Base-by-base conservation (phyloP, 64 coral and sea anemone genomes). In the Acropora tenuis region DNA sequence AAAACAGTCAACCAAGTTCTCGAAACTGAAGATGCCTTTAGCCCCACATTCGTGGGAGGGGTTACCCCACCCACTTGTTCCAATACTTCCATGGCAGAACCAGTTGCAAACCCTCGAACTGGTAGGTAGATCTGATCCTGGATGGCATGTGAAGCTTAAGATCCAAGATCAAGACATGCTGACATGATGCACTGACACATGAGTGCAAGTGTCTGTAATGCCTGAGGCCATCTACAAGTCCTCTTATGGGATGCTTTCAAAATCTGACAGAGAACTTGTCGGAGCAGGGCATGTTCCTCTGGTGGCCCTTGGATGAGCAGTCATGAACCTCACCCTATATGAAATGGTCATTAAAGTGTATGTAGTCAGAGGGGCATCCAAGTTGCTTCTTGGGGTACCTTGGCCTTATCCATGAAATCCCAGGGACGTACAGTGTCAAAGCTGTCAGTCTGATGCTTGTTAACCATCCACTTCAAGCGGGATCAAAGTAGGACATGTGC, bases 211-310 rank as follows among this genome's bases (percentile, higher is more conserved):
- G 20, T 86, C 90, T 76, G 71, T 92, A 59, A 92, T 86, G 80
- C 73, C 90, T 53, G 69, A 91, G 17, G 11, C 59, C 2, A 2
- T 12, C 3, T 63, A 63, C 59, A 63, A 63, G 59, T 8, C 7
- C 10, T 63, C 59, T 13, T 63, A 63, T 63, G 59, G 59, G 11
- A 63, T 3, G 11, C 59, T 0, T 8, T 63, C 12, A 63, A 63
- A 84, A 91, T 15, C 71, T 48, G 90, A 92, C 80, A 92, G 73
- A 92, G 74, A 86, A 41, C 90, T 92, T 71, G 90, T 92, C 63
- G 80, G 90, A 86, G 81, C 80, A 30, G 81, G 81, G 6, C 74
- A 92, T 48, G 76, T 76, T 48, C 82, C 82, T 2, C 20, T 85
- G 40, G 16, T 30, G 17, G 79, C 75, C 88, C 18, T 79, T 69